Conservation (phyloP, 2,113 vertebrate species). For the Elephantulus edwardii region DNA sequence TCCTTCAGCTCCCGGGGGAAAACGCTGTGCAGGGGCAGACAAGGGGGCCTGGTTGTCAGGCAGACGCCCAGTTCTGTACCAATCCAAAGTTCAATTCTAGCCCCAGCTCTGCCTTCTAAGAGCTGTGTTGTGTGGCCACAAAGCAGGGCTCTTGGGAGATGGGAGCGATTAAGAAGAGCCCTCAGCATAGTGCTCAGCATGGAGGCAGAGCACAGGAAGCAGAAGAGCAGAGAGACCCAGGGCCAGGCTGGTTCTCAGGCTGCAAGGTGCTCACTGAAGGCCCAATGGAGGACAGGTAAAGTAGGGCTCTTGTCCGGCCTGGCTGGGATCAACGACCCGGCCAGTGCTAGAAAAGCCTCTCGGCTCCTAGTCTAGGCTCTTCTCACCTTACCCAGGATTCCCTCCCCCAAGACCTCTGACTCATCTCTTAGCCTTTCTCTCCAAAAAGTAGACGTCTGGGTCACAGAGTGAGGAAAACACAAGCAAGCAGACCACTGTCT, state of each 20-base stretch:
- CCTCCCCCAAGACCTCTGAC: neutral
- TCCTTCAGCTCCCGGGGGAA: constrained; percentile 98
- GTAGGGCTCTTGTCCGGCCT: too few relatives aligned
- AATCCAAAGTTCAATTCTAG: fast-evolving
- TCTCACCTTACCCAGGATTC: neutral
- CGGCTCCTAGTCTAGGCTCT: neutral
- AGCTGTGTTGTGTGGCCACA: neutral
- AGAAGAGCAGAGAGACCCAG: neutral
- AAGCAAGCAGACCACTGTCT: neutral
- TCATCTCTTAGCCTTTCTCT: neutral
- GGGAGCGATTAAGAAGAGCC: neutral
- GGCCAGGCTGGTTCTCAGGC: neutral
- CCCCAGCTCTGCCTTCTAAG: neutral
- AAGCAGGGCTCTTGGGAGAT: neutral
- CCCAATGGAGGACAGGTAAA: too few relatives aligned
- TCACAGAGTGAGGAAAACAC: neutral
- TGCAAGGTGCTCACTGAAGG: neutral
- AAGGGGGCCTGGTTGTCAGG: neutral
- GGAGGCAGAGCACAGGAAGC: neutral
- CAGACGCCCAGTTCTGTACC: neutral
- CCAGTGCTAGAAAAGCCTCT: neutral
- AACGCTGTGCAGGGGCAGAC: constrained; percentile 85
- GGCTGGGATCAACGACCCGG: fast-evolving
- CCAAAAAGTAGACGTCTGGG: neutral
- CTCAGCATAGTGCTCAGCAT: neutral